Evolutionary conservation across 2,797 vertebrate genomes (phyloP), one percentile per base, ranked within the genome.

Genomic region (Anguilla marmorata): DNA sequence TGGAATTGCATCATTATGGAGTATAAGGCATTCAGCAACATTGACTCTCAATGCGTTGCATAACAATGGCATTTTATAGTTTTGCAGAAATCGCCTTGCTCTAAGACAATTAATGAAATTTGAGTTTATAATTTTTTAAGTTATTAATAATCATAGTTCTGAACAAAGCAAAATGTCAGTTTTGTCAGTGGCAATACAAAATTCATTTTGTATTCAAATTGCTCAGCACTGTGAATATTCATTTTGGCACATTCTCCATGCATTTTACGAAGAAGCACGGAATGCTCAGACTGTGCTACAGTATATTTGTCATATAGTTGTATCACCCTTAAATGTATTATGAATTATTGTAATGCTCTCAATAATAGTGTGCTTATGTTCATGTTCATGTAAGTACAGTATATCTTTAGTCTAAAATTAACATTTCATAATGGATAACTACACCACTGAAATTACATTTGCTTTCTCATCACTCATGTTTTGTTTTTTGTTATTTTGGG

Each of bases 181-280:
- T 33, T 79, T 45, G 41, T 82, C 79, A 82, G n/a, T 48, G 27
- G 7, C 19, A 11, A 12, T 50, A 24, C 45, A n/a, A 50, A 9
- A n/a, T 50, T 3, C 41, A n/a, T 48, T 82, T 12, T 8, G 14
- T 7, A 8, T 72, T 2, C 6, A 82, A 50, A 48, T 50, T n/a
- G 21, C 24, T 82, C 45, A 82, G 5, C 33, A 76, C 33, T 12
- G 8, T 37, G 16, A 45, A 9, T 50, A 82, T 45, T 48, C 0
- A 82, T 82, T 82, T 48, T 82, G 79, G 79, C 79, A 21, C 79
- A 24, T 82, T 82, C 21, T 82, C 45, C 19, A 50, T 48, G 19
- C 6, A 80, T 45, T 80, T 80, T 41, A 48, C 41, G n/a, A 24
- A 48, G 30, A 24, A 48, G 19, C 76, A 33, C 0, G 48, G 19